These are phyloP conservation scores for Myrmophylax atrothorax DNA, from an alignment of 2,113 vertebrate species.

Conservation along the genomic window DNA sequence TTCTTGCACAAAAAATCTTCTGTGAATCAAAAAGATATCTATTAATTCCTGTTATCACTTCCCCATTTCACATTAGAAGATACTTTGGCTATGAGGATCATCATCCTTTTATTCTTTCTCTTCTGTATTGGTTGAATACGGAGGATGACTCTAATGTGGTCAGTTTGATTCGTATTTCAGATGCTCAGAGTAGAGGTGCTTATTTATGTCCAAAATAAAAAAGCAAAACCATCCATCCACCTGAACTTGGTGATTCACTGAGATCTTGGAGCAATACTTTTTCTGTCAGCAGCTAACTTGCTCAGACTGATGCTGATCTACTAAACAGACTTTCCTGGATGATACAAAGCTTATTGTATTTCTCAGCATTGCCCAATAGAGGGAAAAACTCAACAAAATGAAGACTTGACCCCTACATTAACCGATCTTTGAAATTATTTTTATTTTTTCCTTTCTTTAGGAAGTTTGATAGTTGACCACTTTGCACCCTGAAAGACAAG, in stretches of 20 bases:
- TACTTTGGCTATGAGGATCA: neutral
- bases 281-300: neutral
- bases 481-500: neutral
- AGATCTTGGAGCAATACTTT: neutral
- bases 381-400: neutral
- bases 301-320: neutral
- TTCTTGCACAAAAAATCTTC: neutral
- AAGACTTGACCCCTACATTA: neutral
- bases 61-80: neutral
- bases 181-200: neutral
- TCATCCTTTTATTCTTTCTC: neutral
- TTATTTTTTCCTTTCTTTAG: neutral
- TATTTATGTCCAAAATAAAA: neutral
- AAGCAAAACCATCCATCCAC: neutral
- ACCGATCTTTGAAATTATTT: neutral
- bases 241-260: neutral
- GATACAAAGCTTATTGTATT: neutral
- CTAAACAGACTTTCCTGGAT: neutral
- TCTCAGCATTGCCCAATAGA: neutral
- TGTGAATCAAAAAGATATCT: neutral
- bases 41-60: conserved; percentile 8
- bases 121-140: neutral
- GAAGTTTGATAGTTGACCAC: neutral
- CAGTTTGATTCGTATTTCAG: neutral
- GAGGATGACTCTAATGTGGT: neutral